Evolutionary conservation across 2,797 vertebrate species (phyloP), one percentile per base, ranked within the genome.

Genomic region (Otolemur crassicaudatus): DNA sequence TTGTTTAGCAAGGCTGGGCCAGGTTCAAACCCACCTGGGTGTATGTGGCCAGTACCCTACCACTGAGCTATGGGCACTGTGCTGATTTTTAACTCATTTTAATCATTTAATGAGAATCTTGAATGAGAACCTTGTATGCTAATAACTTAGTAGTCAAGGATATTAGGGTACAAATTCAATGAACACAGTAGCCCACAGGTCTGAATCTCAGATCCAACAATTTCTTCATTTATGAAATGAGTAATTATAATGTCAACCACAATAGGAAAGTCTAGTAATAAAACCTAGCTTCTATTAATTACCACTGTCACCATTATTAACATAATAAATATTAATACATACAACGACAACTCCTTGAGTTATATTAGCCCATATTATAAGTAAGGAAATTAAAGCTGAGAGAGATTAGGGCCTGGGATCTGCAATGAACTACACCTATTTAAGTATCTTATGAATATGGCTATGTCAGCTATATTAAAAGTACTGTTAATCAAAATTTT

Each of bases 201-300:
- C 29, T 73, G 17, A 86, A 91, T 86, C 10, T 10, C 72, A 94
- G 65, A 80, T 10, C 65, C 27, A 43, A 27, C n/a, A 70, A 87
- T n/a, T 77, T 65, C 37, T 76, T 95, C 85, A 65, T 3, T 93
- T 63, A 73, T 37, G 31, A 93, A 93, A 82, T 29, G 6, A 81
- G 37, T 63, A 61, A 49, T 31, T 49, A 75, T 20, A 89, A 17
- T 16, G 67, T 23, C 58, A 93, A 61, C 14, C 22, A 75, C 23
- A 77, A 34, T 0, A 37, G 31, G n/a, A 79, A 25, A 25, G 6
- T 77, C n/a, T 25, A 86, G 16, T n/a, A 87, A 87, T 58, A 87
- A 67, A 61, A 93, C 7, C 8, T 72, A 80, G 6, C 40, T 86
- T 94, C 60, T 43, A 40, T 17, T 79, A 53, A 53, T 53, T 53